These are phyloP conservation scores for Hippoglossus stenolepis DNA, from an alignment of 2,113 vertebrate genomes.

Conservation along the genomic window DNA sequence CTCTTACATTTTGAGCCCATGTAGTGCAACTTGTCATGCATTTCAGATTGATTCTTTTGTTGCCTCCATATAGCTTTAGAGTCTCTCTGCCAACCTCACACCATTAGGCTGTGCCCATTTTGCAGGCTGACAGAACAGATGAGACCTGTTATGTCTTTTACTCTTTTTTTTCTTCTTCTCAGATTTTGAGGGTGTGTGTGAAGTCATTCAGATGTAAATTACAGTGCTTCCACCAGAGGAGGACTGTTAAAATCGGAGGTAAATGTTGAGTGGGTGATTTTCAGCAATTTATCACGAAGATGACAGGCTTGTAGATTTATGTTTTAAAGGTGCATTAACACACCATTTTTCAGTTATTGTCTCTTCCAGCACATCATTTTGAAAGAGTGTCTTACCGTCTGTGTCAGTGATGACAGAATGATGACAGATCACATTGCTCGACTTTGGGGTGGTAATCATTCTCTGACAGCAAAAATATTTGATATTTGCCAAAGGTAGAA, in stretches of 20 bases:
- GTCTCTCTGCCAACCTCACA: slow-evolving; percentile 31
- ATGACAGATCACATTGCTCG: neutral
- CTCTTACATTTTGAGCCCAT: slow-evolving; percentile 50
- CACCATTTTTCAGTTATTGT: slow-evolving; percentile 16
- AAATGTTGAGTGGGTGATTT: slow-evolving; percentile 25
- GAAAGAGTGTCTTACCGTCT: neutral
- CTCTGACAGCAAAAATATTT: slow-evolving; percentile 1
- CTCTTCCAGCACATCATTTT: neutral
- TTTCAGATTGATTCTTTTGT: slow-evolving; percentile 63
- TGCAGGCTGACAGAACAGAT: slow-evolving; percentile 29
- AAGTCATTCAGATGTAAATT: slow-evolving; percentile 46
- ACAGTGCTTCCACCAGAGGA: neutral
- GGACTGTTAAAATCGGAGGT: slow-evolving; percentile 11
- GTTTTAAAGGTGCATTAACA: slow-evolving; percentile 15
- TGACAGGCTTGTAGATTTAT: slow-evolving; percentile 2
- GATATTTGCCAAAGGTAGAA: slow-evolving; percentile 3
- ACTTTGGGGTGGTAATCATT: neutral
- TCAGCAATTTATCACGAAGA: slow-evolving; percentile 23
- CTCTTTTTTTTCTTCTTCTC: slow-evolving; percentile 4
- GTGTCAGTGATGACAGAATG: neutral
- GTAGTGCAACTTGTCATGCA: slow-evolving; percentile 59
- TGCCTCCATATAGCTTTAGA: slow-evolving; percentile 30
- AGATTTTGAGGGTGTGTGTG: neutral
- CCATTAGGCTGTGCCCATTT: slow-evolving; percentile 45
- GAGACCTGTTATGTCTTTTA: slow-evolving; percentile 29